Base-by-base conservation (phyloP, 2,888 invertebrate genomes). In the Criorhina ranunculi region DNA sequence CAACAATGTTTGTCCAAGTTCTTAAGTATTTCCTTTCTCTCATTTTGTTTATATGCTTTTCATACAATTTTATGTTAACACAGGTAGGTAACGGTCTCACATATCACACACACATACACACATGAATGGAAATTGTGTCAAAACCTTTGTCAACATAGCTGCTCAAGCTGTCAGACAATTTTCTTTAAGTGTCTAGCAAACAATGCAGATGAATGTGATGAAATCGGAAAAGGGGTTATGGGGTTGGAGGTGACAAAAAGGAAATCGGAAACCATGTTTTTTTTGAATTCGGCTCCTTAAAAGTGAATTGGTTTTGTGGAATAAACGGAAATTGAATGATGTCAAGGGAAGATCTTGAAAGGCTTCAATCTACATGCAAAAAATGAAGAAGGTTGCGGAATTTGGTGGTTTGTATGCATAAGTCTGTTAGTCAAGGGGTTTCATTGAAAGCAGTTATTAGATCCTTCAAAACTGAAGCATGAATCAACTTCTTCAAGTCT, bases 121-220 rank as follows among this genome's bases (percentile, higher is more conserved):
- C 70, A 79, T 69, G 70, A 78, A 66, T 70, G 88, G 90, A 89
- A 90, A 89, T 90, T 90, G 88, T 90, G 90, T 90, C 90, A 90
- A 90, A 90, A 90, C 89, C 89, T 90, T 90, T 89, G 90, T 90
- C 90, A 90, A 88, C 88, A 83, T 49, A 67, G 31, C 77, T 81
- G 31, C 77, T 81, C 66, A 31, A 86, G 86, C 81, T 86, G 86
- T 86, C 86, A 86, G 81, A 86, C 86, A 81, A 81, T 86, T 85
- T 86, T 81, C 86, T 86, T 80, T 57, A 81, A 86, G 81, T 86
- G 86, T 72, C 81, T 60, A 81, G 81, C 81, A 86, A 86, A 86
- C 79, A 86, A 67, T 77, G 76, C 75, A 66, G 64, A 75, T 72
- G 85, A 67, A 85, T 85, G 85, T 66, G 80, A 80, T 69, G 75